Base-by-base conservation (phyloP, 2,888 invertebrate genomes). In the Hybos culiciformis region DNA sequence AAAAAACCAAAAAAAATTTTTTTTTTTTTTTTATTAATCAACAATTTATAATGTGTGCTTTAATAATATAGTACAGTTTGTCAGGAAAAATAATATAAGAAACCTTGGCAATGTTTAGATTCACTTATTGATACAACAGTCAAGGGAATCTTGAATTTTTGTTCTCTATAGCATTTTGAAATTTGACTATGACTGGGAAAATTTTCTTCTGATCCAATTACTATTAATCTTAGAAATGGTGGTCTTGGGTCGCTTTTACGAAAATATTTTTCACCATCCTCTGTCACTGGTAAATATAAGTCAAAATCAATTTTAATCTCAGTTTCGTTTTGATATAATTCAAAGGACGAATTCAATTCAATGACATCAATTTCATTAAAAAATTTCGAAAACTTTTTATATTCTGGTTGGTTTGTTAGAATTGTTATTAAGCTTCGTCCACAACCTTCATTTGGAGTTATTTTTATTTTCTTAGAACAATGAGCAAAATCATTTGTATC, bases 51-150 rank as follows among this genome's bases (percentile, higher is more conserved):
- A n/a, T n/a, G n/a, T n/a, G n/a, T n/a, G n/a, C n/a, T n/a, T n/a
- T n/a, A n/a, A n/a, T n/a, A n/a, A n/a, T n/a, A n/a, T n/a, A n/a
- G n/a, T n/a, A n/a, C n/a, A n/a, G n/a, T n/a, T n/a, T n/a, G n/a
- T 55, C 48, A 60, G 43, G 56, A 61, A 42, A 61, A 60, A 56
- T 57, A 54, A 50, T 62, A 63, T 19, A 64, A 44, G 54, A 62
- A 63, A 11, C 60, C 61, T 43, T 64, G 65, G 44, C 65, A 57
- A 45, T 65, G 62, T 42, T 63, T 65, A 3, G 65, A 62, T 38
- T 61, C 61, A 49, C 61, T 61, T 11, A 64, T 54, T n/a, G 62
- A 58, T n/a, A 60, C 48, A 31, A 65, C 48, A 9, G 65, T 49
- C 39, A 65, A 41, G 3, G 62, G 62, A 4, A 54, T 56, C 5